phyloP scores from a whole-genome alignment of 2,113 vertebrate genomes.

The Pristiophorus japonicus region DNA sequence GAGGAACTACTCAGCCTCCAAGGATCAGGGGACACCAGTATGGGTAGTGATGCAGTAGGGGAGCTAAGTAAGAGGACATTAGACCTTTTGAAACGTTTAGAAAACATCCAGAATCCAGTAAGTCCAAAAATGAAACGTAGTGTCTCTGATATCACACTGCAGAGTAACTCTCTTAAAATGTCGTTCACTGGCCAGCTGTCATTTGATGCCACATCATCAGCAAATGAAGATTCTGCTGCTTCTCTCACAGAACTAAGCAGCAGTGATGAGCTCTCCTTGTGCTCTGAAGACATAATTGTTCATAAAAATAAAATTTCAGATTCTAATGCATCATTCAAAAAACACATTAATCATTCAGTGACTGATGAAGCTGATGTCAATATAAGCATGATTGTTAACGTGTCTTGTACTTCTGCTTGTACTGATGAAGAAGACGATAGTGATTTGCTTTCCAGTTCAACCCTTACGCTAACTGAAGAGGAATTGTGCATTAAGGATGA shows the following conservation, averaged over 20 bases:
- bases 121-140: constrained; percentile 84
- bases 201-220: constrained; percentile 64
- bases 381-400: constrained; percentile 94
- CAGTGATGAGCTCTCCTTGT: constrained; percentile 80
- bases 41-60: constrained; percentile 68
- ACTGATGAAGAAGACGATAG: constrained; percentile 95
- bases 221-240: constrained; percentile 76
- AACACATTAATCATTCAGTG: constrained; percentile 63
- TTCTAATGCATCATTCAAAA: constrained; percentile 70
- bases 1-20: constrained; percentile 70
- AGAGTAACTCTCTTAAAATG: constrained; percentile 66
- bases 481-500: constrained; percentile 80
- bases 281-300: constrained; percentile 76
- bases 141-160: constrained; percentile 83
- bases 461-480: constrained; percentile 92
- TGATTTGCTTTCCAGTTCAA: constrained; percentile 93
- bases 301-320: constrained; percentile 70
- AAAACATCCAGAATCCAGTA: constrained; percentile 84
- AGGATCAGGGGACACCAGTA: constrained; percentile 64
- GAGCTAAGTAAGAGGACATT: constrained; percentile 90
- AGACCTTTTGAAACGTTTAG: constrained; percentile 84
- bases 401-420: constrained; percentile 88
- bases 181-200: constrained; percentile 55
- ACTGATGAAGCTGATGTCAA: constrained; percentile 79
- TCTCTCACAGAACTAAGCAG: constrained; percentile 87